A percentile compares a stretch with the other conserved stretches of the same genome.
phyloP scores from a whole-genome alignment of 2,888 invertebrate genomes.

The Phasia obesa region DNA sequence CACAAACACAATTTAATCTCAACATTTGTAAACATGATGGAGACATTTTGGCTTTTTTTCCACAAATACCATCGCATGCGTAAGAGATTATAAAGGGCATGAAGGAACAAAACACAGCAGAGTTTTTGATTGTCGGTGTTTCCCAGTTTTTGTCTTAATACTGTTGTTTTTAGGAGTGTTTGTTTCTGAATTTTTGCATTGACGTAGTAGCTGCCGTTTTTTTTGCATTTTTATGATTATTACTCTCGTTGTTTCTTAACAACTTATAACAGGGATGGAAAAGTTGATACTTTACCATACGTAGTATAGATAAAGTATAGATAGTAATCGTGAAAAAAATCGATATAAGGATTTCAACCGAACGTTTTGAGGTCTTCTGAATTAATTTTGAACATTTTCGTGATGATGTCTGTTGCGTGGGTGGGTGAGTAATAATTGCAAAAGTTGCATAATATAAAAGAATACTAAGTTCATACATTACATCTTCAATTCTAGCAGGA shows the following conservation, averaged over 20 bases:
- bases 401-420: too few relatives aligned
- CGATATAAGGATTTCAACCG: too few relatives aligned
- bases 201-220: conserved; percentile 43
- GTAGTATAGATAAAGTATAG: too few relatives aligned
- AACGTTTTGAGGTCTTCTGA: too few relatives aligned
- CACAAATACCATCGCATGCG: conserved; percentile 7
- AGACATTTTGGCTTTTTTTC: conserved; percentile 5
- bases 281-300: too few relatives aligned
- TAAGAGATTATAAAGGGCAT: conserved; percentile 10
- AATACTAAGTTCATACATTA: too few relatives aligned
- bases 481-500: too few relatives aligned
- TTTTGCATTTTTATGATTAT: conserved; percentile 31
- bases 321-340: too few relatives aligned
- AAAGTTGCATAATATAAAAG: too few relatives aligned
- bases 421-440: too few relatives aligned
- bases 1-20: conserved; percentile 22
- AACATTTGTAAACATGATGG: conserved; percentile 26
- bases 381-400: too few relatives aligned
- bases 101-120: conserved; percentile 3
- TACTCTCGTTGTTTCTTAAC: conserved; percentile 54
- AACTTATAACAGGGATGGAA: too few relatives aligned
- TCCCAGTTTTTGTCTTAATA: conserved; percentile 54
- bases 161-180: conserved; percentile 12
- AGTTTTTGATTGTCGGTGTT: conserved; percentile 42
- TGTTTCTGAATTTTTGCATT: conserved; percentile 44